Evolutionary conservation across 2,797 vertebrate species (phyloP).

Genomic region (Coranthus polyacanthus): DNA sequence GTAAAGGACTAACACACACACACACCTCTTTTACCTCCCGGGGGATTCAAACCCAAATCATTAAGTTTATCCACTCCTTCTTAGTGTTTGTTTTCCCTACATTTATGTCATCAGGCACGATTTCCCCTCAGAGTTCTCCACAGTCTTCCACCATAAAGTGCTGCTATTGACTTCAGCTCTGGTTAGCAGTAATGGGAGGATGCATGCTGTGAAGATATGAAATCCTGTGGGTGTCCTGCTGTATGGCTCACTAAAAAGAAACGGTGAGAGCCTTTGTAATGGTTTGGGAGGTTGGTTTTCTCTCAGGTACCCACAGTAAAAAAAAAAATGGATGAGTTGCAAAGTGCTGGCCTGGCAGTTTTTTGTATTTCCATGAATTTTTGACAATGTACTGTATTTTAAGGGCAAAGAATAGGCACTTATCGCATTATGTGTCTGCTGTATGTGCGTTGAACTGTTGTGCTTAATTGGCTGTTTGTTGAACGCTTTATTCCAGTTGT

Average conservation of each 20-base stretch:
- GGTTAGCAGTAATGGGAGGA: slow-evolving; percentile 29
- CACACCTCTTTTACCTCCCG: slow-evolving; percentile 29
- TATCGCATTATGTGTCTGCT: too few species aligned
- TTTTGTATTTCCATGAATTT: slow-evolving; percentile 42
- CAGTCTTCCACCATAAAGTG: slow-evolving; percentile 20
- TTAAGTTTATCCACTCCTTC: slow-evolving; percentile 57
- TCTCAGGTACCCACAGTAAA: slow-evolving; percentile 11
- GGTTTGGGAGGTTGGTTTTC: slow-evolving; percentile 8
- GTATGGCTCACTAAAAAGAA: slow-evolving; percentile 31
- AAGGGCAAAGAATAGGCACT: too few species aligned
- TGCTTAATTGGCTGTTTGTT: too few species aligned
- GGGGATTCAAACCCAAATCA: slow-evolving; percentile 36
- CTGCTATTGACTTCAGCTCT: slow-evolving; percentile 37
- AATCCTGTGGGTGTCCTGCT: slow-evolving; percentile 18
- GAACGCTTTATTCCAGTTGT: too few species aligned
- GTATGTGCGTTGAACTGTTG: too few species aligned
- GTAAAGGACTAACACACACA: slow-evolving; percentile 1
- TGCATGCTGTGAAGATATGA: slow-evolving; percentile 39
- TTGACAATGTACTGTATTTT: slow-evolving; percentile 4
- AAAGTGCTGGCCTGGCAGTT: slow-evolving; percentile 41
- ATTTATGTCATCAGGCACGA: slow-evolving; percentile 57
- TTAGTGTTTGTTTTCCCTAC: slow-evolving; percentile 60
- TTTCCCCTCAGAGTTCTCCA: slow-evolving; percentile 43
- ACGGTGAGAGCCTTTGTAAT: slow-evolving; percentile 18
- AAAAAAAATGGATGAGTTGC: slow-evolving; percentile 8